Base-by-base conservation (phyloP, 1,140 invertebrate species). In the Hermatobates lingyangjiaoensis region DNA sequence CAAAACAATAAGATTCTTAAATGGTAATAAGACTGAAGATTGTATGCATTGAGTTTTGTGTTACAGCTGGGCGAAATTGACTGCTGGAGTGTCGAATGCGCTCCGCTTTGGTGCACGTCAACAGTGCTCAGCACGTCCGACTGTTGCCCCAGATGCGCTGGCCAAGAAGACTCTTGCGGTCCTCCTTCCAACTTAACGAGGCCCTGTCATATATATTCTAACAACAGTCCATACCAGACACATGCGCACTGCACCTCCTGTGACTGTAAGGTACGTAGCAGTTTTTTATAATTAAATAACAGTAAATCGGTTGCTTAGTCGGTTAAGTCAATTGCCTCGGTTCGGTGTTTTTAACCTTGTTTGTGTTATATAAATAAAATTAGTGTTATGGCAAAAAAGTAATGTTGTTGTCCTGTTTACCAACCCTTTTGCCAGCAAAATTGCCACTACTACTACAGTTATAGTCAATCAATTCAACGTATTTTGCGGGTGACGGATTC, bases 21-120 rank as follows among this genome's bases (percentile, higher is more conserved):
- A n/a, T n/a, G n/a, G n/a, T n/a, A n/a, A n/a, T n/a, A n/a, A n/a
- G n/a, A n/a, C n/a, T n/a, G n/a, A n/a, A n/a, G n/a, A n/a, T n/a
- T n/a, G n/a, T n/a, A n/a, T n/a, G n/a, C n/a, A n/a, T n/a, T n/a
- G n/a, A n/a, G n/a, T n/a, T n/a, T 54, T 52, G 42, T 54, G 53
- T 62, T 68, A n/a, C 64, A 86, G 83, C 71, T 82, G 61, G 86
- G 87, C 40, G 84, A 92, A 69, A 76, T 87, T 53, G 86, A 89
- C 69, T 92, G 87, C 63, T 89, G 84, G 84, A 77, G 81, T 58
- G 72, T 85, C 62, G 79, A 86, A 60, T 90, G 87, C 70, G 84
- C 84, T 53, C 75, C 75, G 21, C 66, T 79, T 27, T 70, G 72
- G 20, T 84, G 84, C 69, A 63, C 74, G 56, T 73, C 80, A 60